Base-by-base conservation (phyloP, 2,888 invertebrate species). In the Synergus umbraculus region DNA sequence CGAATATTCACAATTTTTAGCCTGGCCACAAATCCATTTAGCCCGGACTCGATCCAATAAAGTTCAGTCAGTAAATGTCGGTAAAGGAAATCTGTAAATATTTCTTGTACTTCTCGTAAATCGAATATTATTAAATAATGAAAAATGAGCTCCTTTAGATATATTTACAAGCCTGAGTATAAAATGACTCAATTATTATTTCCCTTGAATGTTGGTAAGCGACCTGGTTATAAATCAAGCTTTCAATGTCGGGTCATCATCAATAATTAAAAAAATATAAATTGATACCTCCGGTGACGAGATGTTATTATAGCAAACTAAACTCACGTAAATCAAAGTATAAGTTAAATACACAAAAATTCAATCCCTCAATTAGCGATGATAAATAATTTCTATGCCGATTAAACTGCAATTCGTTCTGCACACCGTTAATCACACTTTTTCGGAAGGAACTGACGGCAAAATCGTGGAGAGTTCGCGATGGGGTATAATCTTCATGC, bases 381-480 rank as follows among this genome's bases (percentile, higher is more conserved):
- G 49, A 37, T 69, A 46, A 69, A 69, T 69, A 69, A 29, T 54
- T 29, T 15, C 49, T 37, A 49, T 49, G 8, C 3, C 9, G 69
- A 54, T 69, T 49, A 49, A 54, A 29, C 22, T 69, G 15, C 46
- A 69, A 69, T 49, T 69, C 12, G 49, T 49, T 18, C 69, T 69
- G 49, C 15, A 46, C 49, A 69, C 46, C 69, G 69, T 69, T 69
- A 49, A 69, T 69, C 49, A 37, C 49, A 69, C 69, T 69, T 69
- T 67, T 69, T 69, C 69, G 49, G 49, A 49, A 69, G 69, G 69
- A 69, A 15, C 29, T 69, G 69, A 69, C 69, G 49, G 49, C 69
- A 5, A 69, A 46, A 69, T 49, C 29, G 49, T 65, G 69, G 46
- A 46, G 46, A 49, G 15, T 69, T 22, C 15, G 15, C 49, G 37